phyloP scores from a whole-genome alignment of 2,113 vertebrate genomes.

The Myotis brandtii region DNA sequence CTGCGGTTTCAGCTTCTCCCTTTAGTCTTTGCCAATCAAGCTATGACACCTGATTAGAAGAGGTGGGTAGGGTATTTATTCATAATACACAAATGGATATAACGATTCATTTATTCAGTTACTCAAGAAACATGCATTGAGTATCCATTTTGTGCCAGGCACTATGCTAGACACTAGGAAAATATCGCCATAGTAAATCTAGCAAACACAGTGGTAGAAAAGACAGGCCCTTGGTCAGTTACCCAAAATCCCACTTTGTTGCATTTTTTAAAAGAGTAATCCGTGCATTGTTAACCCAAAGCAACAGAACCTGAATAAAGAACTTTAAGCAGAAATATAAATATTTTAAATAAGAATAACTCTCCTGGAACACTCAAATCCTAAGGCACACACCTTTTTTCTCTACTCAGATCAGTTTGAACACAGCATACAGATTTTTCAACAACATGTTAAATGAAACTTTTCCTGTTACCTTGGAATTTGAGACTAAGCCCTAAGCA shows the following conservation, averaged over 20 bases:
- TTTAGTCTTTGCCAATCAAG: background rate
- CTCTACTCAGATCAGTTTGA: background rate
- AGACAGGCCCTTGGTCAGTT: background rate
- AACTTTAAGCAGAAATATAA: background rate
- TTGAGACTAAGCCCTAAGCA: background rate
- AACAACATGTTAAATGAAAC: background rate
- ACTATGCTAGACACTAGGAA: background rate
- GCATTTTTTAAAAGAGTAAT: background rate
- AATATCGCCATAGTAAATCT: background rate
- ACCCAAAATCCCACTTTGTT: background rate
- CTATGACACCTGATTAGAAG: background rate
- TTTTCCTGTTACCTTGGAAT: conserved; percentile 1
- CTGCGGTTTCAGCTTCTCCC: background rate
- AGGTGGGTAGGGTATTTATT: background rate
- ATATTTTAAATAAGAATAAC: background rate
- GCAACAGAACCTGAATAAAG: background rate
- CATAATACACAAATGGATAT: background rate
- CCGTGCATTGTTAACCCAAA: background rate
- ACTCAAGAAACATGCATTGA: background rate
- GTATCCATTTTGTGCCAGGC: background rate
- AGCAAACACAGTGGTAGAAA: background rate
- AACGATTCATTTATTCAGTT: background rate
- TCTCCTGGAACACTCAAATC: background rate
- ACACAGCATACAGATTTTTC: background rate
- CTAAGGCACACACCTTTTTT: background rate